Evolutionary conservation across 1,140 invertebrate species (phyloP).

Genomic region (Neodiprion virginianus): DNA sequence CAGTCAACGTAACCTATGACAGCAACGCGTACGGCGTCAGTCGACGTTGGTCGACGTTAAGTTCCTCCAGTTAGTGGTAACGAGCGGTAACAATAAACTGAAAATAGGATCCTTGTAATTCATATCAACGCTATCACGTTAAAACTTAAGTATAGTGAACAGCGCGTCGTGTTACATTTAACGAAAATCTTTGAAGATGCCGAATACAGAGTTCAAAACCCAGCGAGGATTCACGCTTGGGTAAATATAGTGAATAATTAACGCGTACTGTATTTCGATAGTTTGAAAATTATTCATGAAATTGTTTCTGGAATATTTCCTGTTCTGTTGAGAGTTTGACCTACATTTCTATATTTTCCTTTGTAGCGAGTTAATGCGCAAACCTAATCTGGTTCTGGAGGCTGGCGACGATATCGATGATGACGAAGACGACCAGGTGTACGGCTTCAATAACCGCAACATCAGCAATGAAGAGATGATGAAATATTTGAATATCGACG

Average conservation of each 20-base stretch:
- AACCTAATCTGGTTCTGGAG: neutral
- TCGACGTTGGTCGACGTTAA: neutral
- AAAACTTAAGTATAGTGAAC: too few species aligned
- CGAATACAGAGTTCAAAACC: neutral
- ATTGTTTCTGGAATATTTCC: neutral
- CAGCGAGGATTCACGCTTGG: neutral
- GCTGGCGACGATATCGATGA: slow-evolving; percentile 11
- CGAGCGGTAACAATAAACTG: neutral
- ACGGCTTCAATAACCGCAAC: slow-evolving; percentile 10
- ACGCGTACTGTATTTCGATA: neutral
- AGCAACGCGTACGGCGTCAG: neutral
- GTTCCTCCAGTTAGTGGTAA: neutral
- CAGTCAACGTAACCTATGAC: too few species aligned
- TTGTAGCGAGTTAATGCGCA: neutral
- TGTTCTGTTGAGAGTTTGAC: neutral
- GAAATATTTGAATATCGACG: slow-evolving; percentile 27
- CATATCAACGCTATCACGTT: too few species aligned
- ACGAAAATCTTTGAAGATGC: neutral
- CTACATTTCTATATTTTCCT: neutral
- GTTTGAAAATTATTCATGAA: neutral
- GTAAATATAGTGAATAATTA: neutral
- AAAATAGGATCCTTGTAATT: too few species aligned
- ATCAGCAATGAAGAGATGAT: slow-evolving; percentile 26
- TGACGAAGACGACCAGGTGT: slow-evolving; percentile 18
- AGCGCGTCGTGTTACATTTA: neutral